Evolutionary conservation across 2,888 invertebrate species (phyloP).

Genomic region (Vannuccia rotundouncinata): DNA sequence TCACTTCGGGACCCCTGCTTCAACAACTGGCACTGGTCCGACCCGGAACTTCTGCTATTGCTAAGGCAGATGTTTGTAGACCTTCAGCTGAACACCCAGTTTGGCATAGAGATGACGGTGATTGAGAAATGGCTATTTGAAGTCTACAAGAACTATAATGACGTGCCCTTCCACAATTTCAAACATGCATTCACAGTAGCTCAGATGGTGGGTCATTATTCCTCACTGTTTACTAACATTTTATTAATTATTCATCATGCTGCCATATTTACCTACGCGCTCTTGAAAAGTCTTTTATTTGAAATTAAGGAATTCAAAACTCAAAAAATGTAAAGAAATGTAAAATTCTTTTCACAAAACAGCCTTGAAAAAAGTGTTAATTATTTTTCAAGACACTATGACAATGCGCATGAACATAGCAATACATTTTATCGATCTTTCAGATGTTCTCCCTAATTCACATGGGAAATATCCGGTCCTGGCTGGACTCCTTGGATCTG

Average conservation of each 20-base stretch:
- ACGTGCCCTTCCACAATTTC: slow-evolving; percentile 57
- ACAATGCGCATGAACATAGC: too few relatives aligned
- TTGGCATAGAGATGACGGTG: slow-evolving; percentile 64
- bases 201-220: slow-evolving; percentile 52
- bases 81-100: slow-evolving; percentile 68
- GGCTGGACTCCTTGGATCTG: slow-evolving; percentile 45
- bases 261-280: too few relatives aligned
- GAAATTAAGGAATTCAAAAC: too few relatives aligned
- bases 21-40: slow-evolving; percentile 75
- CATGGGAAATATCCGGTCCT: background rate
- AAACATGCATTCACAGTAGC: slow-evolving; percentile 57
- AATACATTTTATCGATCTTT: too few relatives aligned
- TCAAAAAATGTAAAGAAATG: too few relatives aligned
- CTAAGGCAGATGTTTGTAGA: slow-evolving; percentile 76
- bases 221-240: too few relatives aligned
- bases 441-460: slow-evolving; percentile 30
- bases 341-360: too few relatives aligned
- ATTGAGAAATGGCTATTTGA: slow-evolving; percentile 47
- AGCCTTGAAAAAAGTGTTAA: too few relatives aligned
- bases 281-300: too few relatives aligned
- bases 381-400: too few relatives aligned
- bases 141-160: slow-evolving; percentile 53
- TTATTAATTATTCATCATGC: too few relatives aligned
- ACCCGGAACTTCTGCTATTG: slow-evolving; percentile 70
- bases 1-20: slow-evolving; percentile 55